Evolutionary conservation across 2,797 vertebrate genomes (phyloP), one percentile per base, ranked within the genome.

Genomic region (Diplodus sargus): DNA sequence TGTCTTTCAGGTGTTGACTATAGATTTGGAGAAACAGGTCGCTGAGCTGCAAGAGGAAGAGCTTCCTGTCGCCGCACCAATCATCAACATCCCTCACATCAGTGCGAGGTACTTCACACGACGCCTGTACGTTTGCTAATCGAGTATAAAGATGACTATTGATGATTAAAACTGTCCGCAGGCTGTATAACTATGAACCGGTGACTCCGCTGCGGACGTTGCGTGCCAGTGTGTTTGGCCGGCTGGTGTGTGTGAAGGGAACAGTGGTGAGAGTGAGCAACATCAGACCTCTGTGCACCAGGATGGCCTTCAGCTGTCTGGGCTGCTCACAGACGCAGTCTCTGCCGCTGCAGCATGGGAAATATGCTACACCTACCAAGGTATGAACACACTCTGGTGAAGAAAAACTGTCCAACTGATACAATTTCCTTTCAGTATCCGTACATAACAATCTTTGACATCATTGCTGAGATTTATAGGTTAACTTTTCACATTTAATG

Each of bases 261-360:
- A 99, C 98, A 0, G 97, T 99, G 58, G 97, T 99, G 60, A 95
- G 98, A 48, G 97, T 99, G 66, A 96, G 97, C 91, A 99, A 96
- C 52, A 97, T 99, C 70, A 97, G 96, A 58, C 98, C 98, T 13
- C 91, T 96, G n/a, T 99, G 98, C 76, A 96, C 93, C 49, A 95
- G 96, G 83, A 94, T 99, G 92, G 98, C 97, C 20, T 99, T 99
- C 77, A 90, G 86, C 20, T 99, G 98, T 83, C 93, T 92, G 67
- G 74, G 91, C 4, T 97, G 97, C 88, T 95, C 96, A 9, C 92
- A 96, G 48, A 81, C 94, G 30, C 96, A 96, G 87, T 93, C 96
- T 4, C 76, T 97, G 59, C 89, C 96, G 30, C 92, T 99, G 71
- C 95, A 96, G 62, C 97, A 97, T 54, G 97, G 98, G 9, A 98